Base-by-base conservation (phyloP, 1,140 invertebrate genomes). In the Drosophila nebulosa region DNA sequence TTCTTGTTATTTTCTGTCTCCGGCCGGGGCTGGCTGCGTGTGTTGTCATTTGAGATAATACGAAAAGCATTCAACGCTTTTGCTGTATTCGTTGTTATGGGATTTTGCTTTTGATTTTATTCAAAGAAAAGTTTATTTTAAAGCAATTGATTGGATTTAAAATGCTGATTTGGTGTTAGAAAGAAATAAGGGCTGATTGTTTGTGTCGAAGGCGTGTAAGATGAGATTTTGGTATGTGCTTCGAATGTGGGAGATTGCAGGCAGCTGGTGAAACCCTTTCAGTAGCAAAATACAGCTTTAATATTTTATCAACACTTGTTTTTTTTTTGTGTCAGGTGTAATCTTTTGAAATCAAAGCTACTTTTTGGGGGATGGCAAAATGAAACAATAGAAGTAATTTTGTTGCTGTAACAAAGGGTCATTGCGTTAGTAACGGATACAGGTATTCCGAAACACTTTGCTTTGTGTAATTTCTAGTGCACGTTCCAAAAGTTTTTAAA, bases 1-100 rank as follows among this genome's bases (percentile, higher is more conserved):
- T 18, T 46, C 39, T 46, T 46, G 39, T 18, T 46, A 7, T 32
- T 10, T 32, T 46, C 39, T 16, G 1, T 42, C 14, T 10, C 16
- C 9, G 16, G 39, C 6, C 18, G 16, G 16, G 7, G 60, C 64
- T 57, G 64, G 60, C 56, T 64, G 77, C 9, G 16, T 74, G 39
- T 78, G 69, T 81, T 86, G 83, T 81, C 83, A 88, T 88, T 86
- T 86, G 78, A 86, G 81, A 86, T 88, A 86, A 88, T 81, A 81
- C 64, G 59, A 53, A 86, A 86, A 86, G 67, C 78, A 75, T 81
- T 88, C 57, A 71, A 64, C 66, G 65, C 50, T 72, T 46, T 46
- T 46, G 39, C 18, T 70, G 77, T 65, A 60, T 73, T 70, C 67
- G 71, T 85, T 81, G 75, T 73, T 64, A 58, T 56, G 59, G 52